Conservation (phyloP, 2,113 vertebrate species). For the Machaerirhynchus nigripectus region DNA sequence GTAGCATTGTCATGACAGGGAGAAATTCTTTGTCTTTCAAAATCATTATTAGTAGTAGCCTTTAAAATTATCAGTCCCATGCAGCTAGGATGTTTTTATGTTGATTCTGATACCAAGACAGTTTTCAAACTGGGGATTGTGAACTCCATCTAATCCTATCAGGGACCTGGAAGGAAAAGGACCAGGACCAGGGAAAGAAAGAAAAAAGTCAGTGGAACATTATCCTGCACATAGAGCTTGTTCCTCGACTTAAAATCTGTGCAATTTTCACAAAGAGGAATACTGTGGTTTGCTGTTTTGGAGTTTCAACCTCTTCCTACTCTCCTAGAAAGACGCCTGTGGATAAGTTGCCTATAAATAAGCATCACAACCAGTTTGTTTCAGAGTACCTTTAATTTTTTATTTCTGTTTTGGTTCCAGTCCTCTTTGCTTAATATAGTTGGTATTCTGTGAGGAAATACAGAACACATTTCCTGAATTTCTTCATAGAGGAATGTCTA, state of each 20-base stretch:
- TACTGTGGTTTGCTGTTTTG: neutral
- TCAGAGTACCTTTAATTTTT: neutral
- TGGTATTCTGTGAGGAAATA: conserved; percentile 10
- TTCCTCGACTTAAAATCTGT: neutral
- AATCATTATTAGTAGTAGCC: neutral
- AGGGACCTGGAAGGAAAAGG: neutral
- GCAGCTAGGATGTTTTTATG: neutral
- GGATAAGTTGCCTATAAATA: neutral
- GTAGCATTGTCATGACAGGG: neutral
- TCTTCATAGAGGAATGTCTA: neutral
- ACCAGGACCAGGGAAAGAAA: neutral
- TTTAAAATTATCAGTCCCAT: neutral
- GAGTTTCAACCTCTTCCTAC: neutral
- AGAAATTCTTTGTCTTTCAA: neutral
- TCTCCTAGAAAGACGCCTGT: neutral
- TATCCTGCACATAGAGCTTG: neutral
- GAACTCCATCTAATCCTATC: neutral
- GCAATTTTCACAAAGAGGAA: neutral
- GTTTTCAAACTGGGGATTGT: neutral
- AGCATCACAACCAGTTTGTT: neutral
- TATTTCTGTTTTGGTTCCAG: conserved; percentile 11
- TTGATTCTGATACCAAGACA: neutral
- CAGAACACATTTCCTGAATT: neutral
- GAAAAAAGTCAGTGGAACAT: neutral
- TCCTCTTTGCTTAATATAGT: neutral